These are phyloP conservation scores for Diploptera punctata DNA, from an alignment of 2,888 invertebrate genomes.

Conservation along the genomic window DNA sequence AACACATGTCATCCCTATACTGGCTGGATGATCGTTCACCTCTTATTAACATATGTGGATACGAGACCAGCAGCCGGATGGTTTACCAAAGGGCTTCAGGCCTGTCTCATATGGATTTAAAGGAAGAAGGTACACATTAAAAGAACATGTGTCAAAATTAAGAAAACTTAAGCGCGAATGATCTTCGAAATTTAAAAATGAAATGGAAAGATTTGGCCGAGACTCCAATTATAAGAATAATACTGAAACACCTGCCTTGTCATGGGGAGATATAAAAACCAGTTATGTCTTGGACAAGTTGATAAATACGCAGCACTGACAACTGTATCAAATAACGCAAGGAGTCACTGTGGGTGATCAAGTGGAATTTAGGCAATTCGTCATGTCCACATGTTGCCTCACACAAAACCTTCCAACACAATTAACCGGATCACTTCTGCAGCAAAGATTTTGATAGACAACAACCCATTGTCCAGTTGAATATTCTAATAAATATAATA, in stretches of 20 bases:
- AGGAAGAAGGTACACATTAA: no score
- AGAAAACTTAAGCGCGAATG: no score
- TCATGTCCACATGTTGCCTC: not conserved
- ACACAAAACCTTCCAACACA: not conserved
- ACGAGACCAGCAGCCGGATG: no score
- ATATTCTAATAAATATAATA: no score
- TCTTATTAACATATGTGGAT: no score
- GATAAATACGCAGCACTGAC: slow-evolving; percentile 12
- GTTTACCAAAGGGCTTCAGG: no score
- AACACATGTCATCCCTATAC: no score
- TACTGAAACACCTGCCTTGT: not conserved
- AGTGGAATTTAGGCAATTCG: slow-evolving; percentile 8
- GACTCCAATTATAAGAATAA: not conserved
- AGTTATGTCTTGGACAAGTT: slow-evolving; percentile 1
- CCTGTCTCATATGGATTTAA: no score
- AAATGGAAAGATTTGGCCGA: not conserved
- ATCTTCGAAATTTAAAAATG: no score
- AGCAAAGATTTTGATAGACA: not conserved
- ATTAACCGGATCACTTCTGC: slow-evolving; percentile 6
- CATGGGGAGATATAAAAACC: not conserved
- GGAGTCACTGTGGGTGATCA: slow-evolving; percentile 6
- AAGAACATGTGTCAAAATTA: no score
- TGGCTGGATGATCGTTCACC: no score
- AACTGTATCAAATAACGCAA: slow-evolving; percentile 18
- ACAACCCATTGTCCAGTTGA: not conserved